Evolutionary conservation across 2,797 vertebrate species (phyloP).

Genomic region (Melanotaenia parkinsoni): DNA sequence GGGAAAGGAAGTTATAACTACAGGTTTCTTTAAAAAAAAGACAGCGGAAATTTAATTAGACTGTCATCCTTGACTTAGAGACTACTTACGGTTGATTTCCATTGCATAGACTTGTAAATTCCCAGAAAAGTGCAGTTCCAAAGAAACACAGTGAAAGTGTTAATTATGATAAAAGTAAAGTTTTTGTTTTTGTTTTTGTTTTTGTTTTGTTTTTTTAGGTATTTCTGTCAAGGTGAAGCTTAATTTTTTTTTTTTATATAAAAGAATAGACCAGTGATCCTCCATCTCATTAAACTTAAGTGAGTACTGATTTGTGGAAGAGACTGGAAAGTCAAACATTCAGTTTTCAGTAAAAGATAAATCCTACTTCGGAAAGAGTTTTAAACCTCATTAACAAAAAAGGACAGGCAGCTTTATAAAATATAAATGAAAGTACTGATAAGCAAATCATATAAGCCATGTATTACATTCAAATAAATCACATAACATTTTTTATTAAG

Average conservation of each 20-base stretch:
- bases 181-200: neutral
- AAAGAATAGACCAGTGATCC: conserved; percentile 1
- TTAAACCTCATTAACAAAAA: neutral
- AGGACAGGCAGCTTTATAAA: neutral
- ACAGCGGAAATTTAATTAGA: conserved; percentile 4
- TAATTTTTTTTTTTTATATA: neutral
- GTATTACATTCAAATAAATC: neutral
- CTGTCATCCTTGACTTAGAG: conserved; percentile 12
- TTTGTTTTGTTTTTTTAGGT: conserved; percentile 1
- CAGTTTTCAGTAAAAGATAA: neutral
- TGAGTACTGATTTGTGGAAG: too few species aligned
- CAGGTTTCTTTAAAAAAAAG: neutral
- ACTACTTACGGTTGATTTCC: conserved; percentile 99
- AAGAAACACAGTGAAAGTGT: conserved; percentile 45
- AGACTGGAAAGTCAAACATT: neutral
- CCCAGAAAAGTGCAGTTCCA: conserved; percentile 58
- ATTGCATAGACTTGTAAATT: conserved; percentile 93
- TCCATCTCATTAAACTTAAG: neutral
- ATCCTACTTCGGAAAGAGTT: neutral
- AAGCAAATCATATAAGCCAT: neutral
- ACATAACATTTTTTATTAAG: neutral
- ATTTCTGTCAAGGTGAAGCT: conserved; percentile 75
- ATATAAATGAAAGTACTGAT: neutral
- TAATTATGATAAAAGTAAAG: conserved; percentile 31
- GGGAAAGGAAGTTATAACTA: neutral